Base-by-base conservation (phyloP, 2,113 vertebrate genomes). In the Toxotes chatareus region DNA sequence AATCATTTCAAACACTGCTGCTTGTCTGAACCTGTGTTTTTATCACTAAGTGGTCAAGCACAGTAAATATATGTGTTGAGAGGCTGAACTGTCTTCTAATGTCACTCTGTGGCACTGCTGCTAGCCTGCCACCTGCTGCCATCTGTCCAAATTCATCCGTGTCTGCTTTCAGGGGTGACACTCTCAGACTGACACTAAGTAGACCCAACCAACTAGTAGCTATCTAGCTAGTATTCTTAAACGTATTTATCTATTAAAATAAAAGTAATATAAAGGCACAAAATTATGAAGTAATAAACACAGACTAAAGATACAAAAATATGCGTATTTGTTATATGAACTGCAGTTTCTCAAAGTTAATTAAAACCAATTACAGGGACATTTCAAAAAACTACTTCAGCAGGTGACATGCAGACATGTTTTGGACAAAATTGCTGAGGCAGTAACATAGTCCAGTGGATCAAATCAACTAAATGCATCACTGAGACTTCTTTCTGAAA, bases 121-220 rank as follows among this genome's bases (percentile, higher is more conserved):
- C 53, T 31, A 3, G n/a, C 27, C 64, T 47, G 49, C 88, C 96
- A 96, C 95, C 96, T 97, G 96, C 93, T 95, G 87, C 89, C 70
- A 86, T 89, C 94, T 92, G 92, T 97, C 94, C 93, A 83, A 84
- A 90, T 86, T 84, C 79, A 57, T 49, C 87, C 78, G 89, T 91
- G 91, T 96, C 93, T 89, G 82, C 92, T 95, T 94, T 95, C 93
- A 94, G 83, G 89, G 74, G 51, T 16, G 73, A 27, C 34, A 68
- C 65, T 63, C 59, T 80, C 62, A 69, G 36, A 76, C 79, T 42
- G n/a, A 78, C 47, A 40, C 67, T 44, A 16, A 73, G 40, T 61
- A 12, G 60, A 63, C 36, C 73, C 11, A 40, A 74, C 42, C 73
- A 60, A 72, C 47, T 31, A 34, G 12, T n/a, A 72, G 0, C 5